phyloP scores from a whole-genome alignment of 2,113 vertebrate genomes.

The Psittacara wagleri region DNA sequence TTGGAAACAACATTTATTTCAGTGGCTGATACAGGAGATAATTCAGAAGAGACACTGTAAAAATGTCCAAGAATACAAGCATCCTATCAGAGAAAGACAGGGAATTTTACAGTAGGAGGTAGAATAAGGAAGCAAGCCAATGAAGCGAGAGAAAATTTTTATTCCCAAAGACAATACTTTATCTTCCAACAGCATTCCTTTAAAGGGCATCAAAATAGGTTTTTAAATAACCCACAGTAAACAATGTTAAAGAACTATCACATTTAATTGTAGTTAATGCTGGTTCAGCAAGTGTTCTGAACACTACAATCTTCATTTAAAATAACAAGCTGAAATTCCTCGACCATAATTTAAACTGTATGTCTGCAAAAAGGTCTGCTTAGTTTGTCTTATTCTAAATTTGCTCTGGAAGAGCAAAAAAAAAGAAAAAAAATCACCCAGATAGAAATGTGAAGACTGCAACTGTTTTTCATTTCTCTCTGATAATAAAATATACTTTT shows the following conservation, averaged over 20 bases:
- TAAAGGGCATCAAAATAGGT: neutral
- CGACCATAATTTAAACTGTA: neutral
- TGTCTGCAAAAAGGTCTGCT: neutral
- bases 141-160: neutral
- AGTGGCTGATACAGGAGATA: neutral
- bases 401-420: neutral
- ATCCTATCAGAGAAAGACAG: neutral
- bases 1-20: neutral
- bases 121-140: neutral
- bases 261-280: neutral
- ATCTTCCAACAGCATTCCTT: neutral
- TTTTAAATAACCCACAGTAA: neutral
- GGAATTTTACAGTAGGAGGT: neutral
- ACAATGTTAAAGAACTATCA: neutral
- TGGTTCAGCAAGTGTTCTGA: neutral
- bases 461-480: neutral
- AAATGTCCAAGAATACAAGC: neutral
- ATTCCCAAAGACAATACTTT: neutral
- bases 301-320: neutral
- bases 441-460: neutral
- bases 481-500: constrained; percentile 13
- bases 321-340: neutral
- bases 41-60: neutral
- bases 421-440: neutral
- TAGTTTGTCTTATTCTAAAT: neutral